Conservation (phyloP, 2,888 invertebrate species). For the Euzophera pinguis region DNA sequence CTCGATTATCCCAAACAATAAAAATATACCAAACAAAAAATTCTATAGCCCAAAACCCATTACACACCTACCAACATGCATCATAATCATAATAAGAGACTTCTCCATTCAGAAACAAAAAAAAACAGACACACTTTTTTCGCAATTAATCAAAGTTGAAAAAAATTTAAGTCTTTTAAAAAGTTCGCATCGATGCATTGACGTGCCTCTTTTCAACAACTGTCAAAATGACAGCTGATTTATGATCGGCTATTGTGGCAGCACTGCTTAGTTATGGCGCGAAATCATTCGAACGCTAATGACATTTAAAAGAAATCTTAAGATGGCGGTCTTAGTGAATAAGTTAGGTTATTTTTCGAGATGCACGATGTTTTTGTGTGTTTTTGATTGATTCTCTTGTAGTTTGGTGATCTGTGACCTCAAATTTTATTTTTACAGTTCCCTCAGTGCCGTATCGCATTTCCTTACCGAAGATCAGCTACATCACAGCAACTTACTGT, state of each 20-base stretch:
- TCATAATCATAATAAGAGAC: slow-evolving; percentile 28
- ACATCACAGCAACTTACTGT: too few species aligned
- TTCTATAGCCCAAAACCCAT: slow-evolving; percentile 16
- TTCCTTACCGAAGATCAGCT: too few species aligned
- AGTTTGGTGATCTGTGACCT: slow-evolving; percentile 28
- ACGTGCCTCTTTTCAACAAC: slow-evolving; percentile 70
- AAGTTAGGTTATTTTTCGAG: slow-evolving; percentile 26
- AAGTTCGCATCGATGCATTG: slow-evolving; percentile 75
- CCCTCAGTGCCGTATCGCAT: not conserved
- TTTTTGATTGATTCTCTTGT: slow-evolving; percentile 41
- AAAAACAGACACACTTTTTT: slow-evolving; percentile 45
- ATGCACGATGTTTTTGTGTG: slow-evolving; percentile 34
- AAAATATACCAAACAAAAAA: slow-evolving; percentile 7
- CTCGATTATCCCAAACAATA: not conserved
- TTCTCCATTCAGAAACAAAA: slow-evolving; percentile 38
- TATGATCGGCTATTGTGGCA: slow-evolving; percentile 72
- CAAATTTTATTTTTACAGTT: too few species aligned
- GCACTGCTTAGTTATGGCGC: slow-evolving; percentile 70
- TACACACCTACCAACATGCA: slow-evolving; percentile 12
- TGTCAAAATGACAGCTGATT: slow-evolving; percentile 75
- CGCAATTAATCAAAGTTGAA: slow-evolving; percentile 66
- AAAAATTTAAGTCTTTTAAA: slow-evolving; percentile 50
- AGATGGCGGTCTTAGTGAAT: slow-evolving; percentile 44
- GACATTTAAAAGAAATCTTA: slow-evolving; percentile 64
- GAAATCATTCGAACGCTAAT: slow-evolving; percentile 70